A percentile compares a stretch with the other conserved stretches of the same genome.
These are phyloP conservation scores for Anabas testudineus DNA, from an alignment of 2,797 vertebrate genomes.

Conservation along the genomic window DNA sequence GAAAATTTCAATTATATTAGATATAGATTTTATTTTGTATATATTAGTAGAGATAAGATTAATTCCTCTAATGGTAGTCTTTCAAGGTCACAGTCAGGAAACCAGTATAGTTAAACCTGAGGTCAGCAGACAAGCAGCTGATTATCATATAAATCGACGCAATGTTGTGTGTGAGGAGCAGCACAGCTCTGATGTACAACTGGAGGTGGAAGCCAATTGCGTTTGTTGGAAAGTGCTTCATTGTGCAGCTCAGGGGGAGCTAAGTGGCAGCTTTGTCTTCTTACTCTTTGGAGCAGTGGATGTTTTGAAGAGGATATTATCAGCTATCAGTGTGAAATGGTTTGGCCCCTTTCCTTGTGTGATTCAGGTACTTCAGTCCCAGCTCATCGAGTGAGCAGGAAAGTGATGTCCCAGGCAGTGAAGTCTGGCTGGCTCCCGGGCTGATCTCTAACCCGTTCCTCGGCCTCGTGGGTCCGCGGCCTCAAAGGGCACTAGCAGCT, in stretches of 20 bases:
- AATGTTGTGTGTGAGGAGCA: constrained; percentile 26
- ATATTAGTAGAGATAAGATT: too few species aligned
- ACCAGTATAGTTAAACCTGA: constrained; percentile 13
- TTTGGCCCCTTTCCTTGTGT: constrained; percentile 53
- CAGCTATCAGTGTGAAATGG: constrained; percentile 44
- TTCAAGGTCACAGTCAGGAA: background rate
- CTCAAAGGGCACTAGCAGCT: constrained; percentile 71
- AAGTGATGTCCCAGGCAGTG: constrained; percentile 67
- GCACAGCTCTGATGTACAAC: constrained; percentile 17
- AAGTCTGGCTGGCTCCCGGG: constrained; percentile 78
- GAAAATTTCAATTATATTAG: background rate
- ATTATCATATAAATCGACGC: constrained; percentile 31
- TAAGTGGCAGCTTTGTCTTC: constrained; percentile 68
- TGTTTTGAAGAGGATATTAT: constrained; percentile 64
- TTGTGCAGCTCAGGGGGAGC: constrained; percentile 10
- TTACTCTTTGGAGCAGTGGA: constrained; percentile 31
- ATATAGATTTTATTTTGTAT: too few species aligned
- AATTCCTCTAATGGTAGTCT: background rate
- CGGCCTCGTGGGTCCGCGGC: constrained; percentile 68
- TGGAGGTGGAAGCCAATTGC: constrained; percentile 42
- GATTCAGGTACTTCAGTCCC: constrained; percentile 81
- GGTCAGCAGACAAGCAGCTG: constrained; percentile 12
- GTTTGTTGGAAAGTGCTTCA: constrained; percentile 33
- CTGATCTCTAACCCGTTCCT: constrained; percentile 79
- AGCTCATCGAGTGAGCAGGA: constrained; percentile 76